These are phyloP conservation scores for Aegithalos caudatus DNA, from an alignment of 2,113 vertebrate species.

Conservation along the genomic window DNA sequence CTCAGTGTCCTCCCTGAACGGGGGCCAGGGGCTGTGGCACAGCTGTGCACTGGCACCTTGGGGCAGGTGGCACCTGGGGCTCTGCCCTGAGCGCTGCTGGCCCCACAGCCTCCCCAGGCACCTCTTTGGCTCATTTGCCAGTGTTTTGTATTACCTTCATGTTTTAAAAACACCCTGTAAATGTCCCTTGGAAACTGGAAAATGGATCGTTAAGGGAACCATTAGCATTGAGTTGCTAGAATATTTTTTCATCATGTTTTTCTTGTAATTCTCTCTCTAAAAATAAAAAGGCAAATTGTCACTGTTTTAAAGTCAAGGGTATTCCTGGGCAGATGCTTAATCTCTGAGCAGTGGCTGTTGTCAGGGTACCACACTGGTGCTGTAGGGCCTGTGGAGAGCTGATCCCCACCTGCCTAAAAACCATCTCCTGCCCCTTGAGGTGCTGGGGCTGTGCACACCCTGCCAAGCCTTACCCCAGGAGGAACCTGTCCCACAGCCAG, in stretches of 20 bases:
- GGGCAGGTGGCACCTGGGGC: background rate
- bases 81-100: rapidly evolving
- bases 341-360: background rate
- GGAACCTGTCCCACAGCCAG: background rate
- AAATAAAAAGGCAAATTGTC: background rate
- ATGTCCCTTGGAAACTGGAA: background rate
- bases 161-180: background rate
- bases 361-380: background rate
- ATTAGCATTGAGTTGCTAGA: background rate
- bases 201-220: background rate
- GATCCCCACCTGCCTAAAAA: background rate
- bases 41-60: background rate
- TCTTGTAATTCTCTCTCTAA: background rate
- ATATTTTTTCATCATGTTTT: background rate
- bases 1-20: rapidly evolving
- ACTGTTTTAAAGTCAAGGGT: background rate
- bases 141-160: background rate
- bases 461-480: background rate
- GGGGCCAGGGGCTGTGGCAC: rapidly evolving
- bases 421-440: background rate
- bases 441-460: background rate
- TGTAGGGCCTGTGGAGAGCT: background rate
- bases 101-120: background rate
- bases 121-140: background rate
- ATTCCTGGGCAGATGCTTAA: background rate